Evolutionary conservation across 2,113 vertebrate species (phyloP).

Genomic region (Tenebrosternarchus preto): DNA sequence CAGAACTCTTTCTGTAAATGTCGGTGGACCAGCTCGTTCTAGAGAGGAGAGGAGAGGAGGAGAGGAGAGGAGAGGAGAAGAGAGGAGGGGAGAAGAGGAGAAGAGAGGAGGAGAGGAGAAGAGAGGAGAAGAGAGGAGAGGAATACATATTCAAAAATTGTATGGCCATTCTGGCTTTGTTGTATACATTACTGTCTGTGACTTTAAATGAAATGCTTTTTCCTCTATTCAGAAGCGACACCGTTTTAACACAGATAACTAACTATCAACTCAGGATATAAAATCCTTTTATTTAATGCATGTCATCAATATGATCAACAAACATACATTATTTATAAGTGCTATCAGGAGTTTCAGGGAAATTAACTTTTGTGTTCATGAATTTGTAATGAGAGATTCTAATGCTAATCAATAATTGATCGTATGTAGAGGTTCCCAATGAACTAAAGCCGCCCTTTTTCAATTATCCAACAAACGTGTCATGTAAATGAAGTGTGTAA

Average conservation of each 20-base stretch:
- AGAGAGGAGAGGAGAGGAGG: not conserved
- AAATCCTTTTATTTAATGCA: not conserved
- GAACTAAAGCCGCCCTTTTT: conserved; percentile 17
- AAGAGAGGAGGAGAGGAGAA: no score
- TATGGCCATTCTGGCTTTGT: not conserved
- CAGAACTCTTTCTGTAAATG: conserved; percentile 98
- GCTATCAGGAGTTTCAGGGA: conserved; percentile 14
- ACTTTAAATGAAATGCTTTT: no score
- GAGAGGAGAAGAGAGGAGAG: not conserved
- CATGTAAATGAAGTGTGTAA: not conserved
- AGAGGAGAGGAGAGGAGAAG: no score
- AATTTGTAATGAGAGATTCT: conserved; percentile 43
- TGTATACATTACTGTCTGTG: no score
- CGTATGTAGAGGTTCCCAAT: no score
- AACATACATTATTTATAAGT: conserved; percentile 48
- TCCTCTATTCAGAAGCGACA: no score
- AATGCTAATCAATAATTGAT: conserved; percentile 48
- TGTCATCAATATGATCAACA: not conserved
- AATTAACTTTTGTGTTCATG: conserved; percentile 34
- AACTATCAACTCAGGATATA: not conserved
- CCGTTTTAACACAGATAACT: not conserved
- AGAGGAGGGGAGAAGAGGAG: no score
- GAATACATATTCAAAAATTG: not conserved
- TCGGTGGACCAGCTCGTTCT: conserved; percentile 86
- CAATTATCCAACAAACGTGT: not conserved